Percentiles rank a stretch among this genome's conserved stretches.
phyloP scores from a whole-genome alignment of 2,113 vertebrate genomes.

The Chinchilla lanigera region DNA sequence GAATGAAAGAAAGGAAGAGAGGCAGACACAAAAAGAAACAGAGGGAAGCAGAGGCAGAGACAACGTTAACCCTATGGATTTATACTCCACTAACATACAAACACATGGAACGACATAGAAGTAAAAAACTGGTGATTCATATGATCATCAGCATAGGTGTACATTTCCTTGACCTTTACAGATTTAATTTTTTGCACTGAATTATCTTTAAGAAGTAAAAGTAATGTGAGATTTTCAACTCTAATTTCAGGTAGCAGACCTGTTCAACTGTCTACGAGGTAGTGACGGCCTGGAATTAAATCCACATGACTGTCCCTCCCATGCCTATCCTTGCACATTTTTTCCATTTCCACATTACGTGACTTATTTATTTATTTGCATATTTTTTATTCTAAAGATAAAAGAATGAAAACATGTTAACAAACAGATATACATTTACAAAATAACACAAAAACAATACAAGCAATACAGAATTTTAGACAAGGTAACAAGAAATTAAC shows the following conservation, averaged over 20 bases:
- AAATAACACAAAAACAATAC: too few relatives aligned
- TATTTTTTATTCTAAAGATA: too few relatives aligned
- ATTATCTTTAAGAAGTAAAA: not conserved
- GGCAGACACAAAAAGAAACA: not conserved
- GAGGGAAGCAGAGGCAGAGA: not conserved
- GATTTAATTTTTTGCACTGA: not conserved
- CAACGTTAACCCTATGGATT: not conserved
- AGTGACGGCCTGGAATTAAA: not conserved
- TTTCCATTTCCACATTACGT: too few relatives aligned
- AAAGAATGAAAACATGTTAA: too few relatives aligned
- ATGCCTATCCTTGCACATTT: not conserved
- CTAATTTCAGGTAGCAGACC: not conserved
- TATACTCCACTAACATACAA: not conserved
- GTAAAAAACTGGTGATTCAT: not conserved
- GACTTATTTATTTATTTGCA: not conserved
- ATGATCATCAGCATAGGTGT: not conserved
- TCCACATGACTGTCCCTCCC: accelerated
- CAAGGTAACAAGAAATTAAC: too few relatives aligned
- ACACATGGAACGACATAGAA: not conserved
- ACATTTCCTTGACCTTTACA: not conserved
- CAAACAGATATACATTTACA: too few relatives aligned
- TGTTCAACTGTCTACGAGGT: not conserved
- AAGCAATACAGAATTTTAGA: too few relatives aligned
- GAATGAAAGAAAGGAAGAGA: not conserved
- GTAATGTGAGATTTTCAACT: not conserved